A percentile compares a stretch with the other conserved stretches of the same genome.
Conservation (phyloP, 2,888 invertebrate genomes). For the Drosophila mettleri region DNA sequence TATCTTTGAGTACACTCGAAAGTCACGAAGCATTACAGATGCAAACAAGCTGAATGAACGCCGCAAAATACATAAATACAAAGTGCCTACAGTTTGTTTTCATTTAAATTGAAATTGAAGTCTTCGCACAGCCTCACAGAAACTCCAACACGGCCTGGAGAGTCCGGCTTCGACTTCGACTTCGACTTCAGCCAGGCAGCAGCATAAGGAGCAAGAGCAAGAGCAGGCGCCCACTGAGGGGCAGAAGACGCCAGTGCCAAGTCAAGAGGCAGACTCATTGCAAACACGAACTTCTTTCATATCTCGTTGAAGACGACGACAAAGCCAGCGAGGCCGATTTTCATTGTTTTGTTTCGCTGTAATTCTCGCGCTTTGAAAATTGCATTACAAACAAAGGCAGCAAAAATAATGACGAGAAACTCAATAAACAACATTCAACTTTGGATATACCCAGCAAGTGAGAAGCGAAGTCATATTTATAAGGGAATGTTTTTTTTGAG, state of each 20-base stretch:
- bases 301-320: conserved; percentile 27
- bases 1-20: conserved; percentile 77
- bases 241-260: conserved; percentile 57
- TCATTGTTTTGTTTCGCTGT: conserved; percentile 78
- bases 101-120: conserved; percentile 81
- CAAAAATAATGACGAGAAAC: conserved; percentile 38
- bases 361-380: conserved; percentile 81
- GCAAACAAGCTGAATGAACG: conserved; percentile 81
- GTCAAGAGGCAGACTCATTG: conserved; percentile 68
- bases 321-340: conserved; percentile 55
- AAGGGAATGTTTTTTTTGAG: no score
- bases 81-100: conserved; percentile 81
- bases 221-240: conserved; percentile 41
- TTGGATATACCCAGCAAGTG: conserved; percentile 27
- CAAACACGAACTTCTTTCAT: conserved; percentile 52
- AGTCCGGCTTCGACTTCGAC: conserved; percentile 20
- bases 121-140: conserved; percentile 48
- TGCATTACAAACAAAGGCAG: conserved; percentile 78
- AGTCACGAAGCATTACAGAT: conserved; percentile 81
- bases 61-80: conserved; percentile 78
- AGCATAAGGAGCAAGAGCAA: background rate
- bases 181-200: conserved; percentile 9
- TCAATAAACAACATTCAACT: conserved; percentile 12
- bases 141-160: conserved; percentile 27
- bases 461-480: background rate